phyloP scores from a whole-genome alignment of 2,797 vertebrate genomes.

The Spinus pinus region DNA sequence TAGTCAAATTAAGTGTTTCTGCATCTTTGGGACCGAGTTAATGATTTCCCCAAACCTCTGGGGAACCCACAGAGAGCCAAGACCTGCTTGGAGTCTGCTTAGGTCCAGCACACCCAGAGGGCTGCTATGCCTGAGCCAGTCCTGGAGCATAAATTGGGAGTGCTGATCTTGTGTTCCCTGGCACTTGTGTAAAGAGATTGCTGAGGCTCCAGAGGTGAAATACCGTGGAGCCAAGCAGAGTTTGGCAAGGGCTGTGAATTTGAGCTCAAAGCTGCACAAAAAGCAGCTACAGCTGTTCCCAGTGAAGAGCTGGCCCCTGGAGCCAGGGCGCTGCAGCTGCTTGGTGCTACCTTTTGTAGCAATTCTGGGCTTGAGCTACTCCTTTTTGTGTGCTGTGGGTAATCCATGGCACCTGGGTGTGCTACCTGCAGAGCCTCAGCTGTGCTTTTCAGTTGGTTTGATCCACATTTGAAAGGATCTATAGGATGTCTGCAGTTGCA shows the following conservation, averaged over 20 bases:
- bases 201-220: neutral
- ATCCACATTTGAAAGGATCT: neutral
- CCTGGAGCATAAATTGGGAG: neutral
- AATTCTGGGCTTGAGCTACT: neutral
- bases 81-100: neutral
- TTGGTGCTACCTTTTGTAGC: neutral
- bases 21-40: neutral
- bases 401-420: neutral
- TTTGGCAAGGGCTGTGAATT: neutral
- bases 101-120: neutral
- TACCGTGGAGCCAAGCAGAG: neutral
- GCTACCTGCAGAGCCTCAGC: neutral
- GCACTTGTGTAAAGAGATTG: neutral
- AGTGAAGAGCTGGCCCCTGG: neutral
- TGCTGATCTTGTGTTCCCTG: neutral
- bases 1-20: neutral
- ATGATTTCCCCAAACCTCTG: neutral
- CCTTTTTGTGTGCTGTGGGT: rapidly evolving
- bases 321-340: rapidly evolving
- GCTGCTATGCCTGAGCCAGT: neutral
- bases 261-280: neutral
- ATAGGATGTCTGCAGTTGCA: neutral
- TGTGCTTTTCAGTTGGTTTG: neutral
- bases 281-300: neutral
- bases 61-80: neutral